Evolutionary conservation across 2,113 vertebrate species (phyloP).

Genomic region (Galemys pyrenaicus): DNA sequence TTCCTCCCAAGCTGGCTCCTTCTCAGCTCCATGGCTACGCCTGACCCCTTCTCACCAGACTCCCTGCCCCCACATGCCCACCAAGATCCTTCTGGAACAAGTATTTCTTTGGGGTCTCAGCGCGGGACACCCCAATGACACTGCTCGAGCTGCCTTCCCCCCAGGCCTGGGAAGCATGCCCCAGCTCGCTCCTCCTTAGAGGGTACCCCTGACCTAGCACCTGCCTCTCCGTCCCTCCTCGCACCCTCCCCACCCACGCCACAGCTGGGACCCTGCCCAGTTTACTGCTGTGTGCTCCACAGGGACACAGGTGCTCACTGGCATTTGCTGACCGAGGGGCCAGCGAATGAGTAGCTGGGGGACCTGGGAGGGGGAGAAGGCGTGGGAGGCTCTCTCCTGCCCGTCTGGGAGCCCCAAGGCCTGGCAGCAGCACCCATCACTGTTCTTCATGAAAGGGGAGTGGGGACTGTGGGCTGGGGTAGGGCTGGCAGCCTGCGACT

Average conservation of each 20-base stretch:
- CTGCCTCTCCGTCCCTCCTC: too few relatives aligned
- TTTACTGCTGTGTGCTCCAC: background rate
- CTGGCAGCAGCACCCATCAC: background rate
- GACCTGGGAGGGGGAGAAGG: background rate
- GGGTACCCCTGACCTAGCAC: too few relatives aligned
- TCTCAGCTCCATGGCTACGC: too few relatives aligned
- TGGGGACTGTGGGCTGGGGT: background rate
- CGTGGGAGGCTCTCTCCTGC: background rate
- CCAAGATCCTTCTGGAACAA: background rate
- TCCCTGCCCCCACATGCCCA: background rate
- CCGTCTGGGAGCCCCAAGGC: background rate
- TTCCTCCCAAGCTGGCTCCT: background rate
- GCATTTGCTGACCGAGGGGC: rapidly evolving
- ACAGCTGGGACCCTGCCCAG: rapidly evolving
- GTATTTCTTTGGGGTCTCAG: background rate
- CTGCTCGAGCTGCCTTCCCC: background rate
- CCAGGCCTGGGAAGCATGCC: rapidly evolving
- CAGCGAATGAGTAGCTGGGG: rapidly evolving
- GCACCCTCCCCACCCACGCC: too few relatives aligned
- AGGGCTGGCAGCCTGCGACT: background rate
- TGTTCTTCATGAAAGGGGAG: background rate
- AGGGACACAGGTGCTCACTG: too few relatives aligned
- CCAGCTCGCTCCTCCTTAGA: background rate
- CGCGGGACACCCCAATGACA: rapidly evolving
- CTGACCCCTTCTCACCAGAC: rapidly evolving